These are phyloP conservation scores for Grammomys surdaster DNA, from an alignment of 2,113 vertebrate genomes.

Conservation along the genomic window DNA sequence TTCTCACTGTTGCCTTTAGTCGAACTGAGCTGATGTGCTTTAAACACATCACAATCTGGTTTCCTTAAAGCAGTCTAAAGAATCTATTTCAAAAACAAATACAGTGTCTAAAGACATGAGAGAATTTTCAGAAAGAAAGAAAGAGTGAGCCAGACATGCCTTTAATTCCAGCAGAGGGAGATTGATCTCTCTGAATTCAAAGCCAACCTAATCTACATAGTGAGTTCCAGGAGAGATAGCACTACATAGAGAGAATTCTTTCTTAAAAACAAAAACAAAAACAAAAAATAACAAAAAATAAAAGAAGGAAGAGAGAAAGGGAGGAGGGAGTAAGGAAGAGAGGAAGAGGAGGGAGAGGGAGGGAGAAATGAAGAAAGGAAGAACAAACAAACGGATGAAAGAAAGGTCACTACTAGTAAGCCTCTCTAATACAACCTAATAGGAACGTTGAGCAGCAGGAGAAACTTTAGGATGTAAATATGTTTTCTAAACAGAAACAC, in stretches of 20 bases:
- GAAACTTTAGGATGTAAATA: conserved; percentile 56
- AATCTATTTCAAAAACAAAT: conserved; percentile 35
- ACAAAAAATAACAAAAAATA: accelerated
- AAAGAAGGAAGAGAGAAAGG: not conserved
- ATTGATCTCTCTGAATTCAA: not conserved
- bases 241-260: not conserved
- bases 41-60: conserved; percentile 18
- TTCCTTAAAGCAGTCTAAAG: conserved; percentile 30
- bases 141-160: not conserved
- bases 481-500: conserved; percentile 61
- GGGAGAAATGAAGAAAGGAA: not conserved
- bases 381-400: not conserved
- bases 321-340: no score
- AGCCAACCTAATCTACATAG: not conserved
- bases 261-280: not conserved
- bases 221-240: not conserved
- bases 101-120: conserved; percentile 41
- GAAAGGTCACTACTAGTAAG: not conserved
- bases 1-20: not conserved
- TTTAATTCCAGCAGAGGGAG: not conserved
- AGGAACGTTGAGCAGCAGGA: conserved; percentile 4
- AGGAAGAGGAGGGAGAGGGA: no score
- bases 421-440: conserved; percentile 18
- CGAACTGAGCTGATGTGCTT: conserved; percentile 8
- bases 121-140: not conserved